These are phyloP conservation scores for human DNA, from an alignment of 2,113 vertebrate species.

Conservation along the genomic window GRCh38 chr3:39231501-39232000, in stretches of 20 bases:
- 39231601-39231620: not conserved
- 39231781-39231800: not conserved
- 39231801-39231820: not conserved
- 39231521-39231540: not conserved
- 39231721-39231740: not conserved
- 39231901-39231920: not conserved
- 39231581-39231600: not conserved
- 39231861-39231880: not conserved
- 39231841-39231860: not conserved
- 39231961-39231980: not conserved
- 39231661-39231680: not conserved
- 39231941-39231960: not conserved
- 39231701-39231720: not conserved
- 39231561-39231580: not conserved
- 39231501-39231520: fast-evolving
- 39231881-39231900: not conserved
- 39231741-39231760: not conserved
- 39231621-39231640: not conserved
- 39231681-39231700: not conserved
- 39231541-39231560: not conserved
- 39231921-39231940: not conserved
- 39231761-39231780: not conserved
- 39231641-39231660: not conserved
- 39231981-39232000: not conserved
- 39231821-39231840: too few relatives aligned